Conservation (phyloP, 1,140 invertebrate genomes). For the Drosophila nigromelanica region DNA sequence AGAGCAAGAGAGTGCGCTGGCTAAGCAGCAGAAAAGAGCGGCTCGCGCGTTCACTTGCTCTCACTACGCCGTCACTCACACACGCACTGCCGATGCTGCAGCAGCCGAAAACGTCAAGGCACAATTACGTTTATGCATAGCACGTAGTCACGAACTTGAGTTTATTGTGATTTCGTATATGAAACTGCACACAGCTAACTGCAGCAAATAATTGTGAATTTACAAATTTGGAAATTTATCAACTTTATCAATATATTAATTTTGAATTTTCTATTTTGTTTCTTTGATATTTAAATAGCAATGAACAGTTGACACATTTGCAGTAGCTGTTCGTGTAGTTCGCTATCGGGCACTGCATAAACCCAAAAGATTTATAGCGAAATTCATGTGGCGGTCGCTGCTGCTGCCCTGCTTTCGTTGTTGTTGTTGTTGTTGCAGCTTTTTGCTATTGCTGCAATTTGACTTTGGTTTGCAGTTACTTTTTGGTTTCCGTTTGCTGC, state of each 20-base stretch:
- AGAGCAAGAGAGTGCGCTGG: slow-evolving; percentile 23
- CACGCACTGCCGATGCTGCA: slow-evolving; percentile 25
- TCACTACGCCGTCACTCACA: neutral
- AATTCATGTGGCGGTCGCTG: slow-evolving; percentile 21
- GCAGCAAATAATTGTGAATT: neutral
- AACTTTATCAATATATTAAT: neutral
- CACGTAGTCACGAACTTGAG: neutral
- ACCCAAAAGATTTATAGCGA: slow-evolving; percentile 24
- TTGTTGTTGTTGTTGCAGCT: slow-evolving; percentile 26
- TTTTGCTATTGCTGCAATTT: slow-evolving; percentile 44
- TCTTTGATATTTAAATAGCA: neutral
- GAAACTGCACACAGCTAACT: neutral
- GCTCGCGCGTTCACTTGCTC: slow-evolving; percentile 5
- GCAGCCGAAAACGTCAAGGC: slow-evolving; percentile 13
- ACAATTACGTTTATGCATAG: slow-evolving; percentile 16
- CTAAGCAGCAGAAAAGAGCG: slow-evolving; percentile 12
- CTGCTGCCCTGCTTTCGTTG: slow-evolving; percentile 33
- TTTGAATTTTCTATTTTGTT: neutral
- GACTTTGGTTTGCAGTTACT: slow-evolving; percentile 51
- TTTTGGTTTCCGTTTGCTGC: slow-evolving; percentile 52
- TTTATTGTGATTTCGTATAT: neutral
- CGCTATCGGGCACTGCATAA: slow-evolving; percentile 20
- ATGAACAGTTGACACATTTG: slow-evolving; percentile 1
- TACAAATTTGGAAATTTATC: neutral
- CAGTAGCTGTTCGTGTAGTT: slow-evolving; percentile 1